Conservation (phyloP, 2,797 vertebrate species). For the Hapalemur alaotrensis region DNA sequence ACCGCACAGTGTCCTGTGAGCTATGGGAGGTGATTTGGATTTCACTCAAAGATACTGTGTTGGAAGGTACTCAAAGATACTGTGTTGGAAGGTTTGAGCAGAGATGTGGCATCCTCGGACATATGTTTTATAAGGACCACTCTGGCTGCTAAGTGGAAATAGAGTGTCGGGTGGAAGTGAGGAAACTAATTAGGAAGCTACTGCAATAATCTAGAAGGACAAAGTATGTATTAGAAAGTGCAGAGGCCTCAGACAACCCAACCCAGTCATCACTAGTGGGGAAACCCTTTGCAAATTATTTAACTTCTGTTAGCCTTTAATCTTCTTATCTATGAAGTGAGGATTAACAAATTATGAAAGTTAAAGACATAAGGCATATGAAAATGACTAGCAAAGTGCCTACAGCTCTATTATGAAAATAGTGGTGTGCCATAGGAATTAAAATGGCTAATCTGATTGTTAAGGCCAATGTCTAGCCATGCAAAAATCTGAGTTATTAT, state of each 20-base stretch:
- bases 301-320: slow-evolving; percentile 52
- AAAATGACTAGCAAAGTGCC: not conserved
- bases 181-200: not conserved
- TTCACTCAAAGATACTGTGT: not conserved
- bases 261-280: not conserved
- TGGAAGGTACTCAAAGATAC: not conserved
- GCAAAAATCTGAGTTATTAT: not conserved
- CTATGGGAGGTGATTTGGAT: not conserved
- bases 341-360: slow-evolving; percentile 53
- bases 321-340: slow-evolving; percentile 48
- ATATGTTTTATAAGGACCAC: not conserved
- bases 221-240: not conserved
- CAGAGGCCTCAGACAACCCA: not conserved
- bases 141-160: not conserved
- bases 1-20: not conserved
- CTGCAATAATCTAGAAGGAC: not conserved
- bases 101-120: not conserved
- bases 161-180: not conserved
- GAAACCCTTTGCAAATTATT: not conserved
- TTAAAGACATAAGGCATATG: slow-evolving; percentile 31
- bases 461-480: not conserved
- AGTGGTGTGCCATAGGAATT: slow-evolving; percentile 1
- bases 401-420: slow-evolving; percentile 32
- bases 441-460: slow-evolving; percentile 49
- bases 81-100: not conserved